Evolutionary conservation across 2,797 vertebrate genomes (phyloP), one percentile per base, ranked within the genome.

Genomic region (Smutsia temminckii): DNA sequence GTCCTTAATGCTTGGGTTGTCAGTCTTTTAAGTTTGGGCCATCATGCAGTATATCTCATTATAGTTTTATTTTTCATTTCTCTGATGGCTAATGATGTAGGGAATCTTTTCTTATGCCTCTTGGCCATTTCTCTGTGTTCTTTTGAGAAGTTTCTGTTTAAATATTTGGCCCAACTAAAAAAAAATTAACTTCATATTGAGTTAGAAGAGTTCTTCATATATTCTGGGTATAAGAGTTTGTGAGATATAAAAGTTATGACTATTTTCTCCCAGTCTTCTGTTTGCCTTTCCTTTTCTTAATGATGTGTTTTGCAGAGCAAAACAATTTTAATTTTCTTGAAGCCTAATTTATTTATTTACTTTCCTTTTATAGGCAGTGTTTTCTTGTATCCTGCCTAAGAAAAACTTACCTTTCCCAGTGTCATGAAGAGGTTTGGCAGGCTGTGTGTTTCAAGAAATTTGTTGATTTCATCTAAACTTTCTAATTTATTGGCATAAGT

Each of bases 91-190:
- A 78, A 53, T 53, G 80, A 85, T 46, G 5, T 57, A 40, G 68
- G 21, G 66, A 89, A 34, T 88, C n/a, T 86, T 93, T 94, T 91
- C 34, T 57, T 81, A 13, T 81, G 23, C 21, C 80, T 87, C 81
- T 92, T 72, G 13, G 13, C 11, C n/a, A 72, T 89, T 64, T 80
- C 4, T 64, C 4, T 11, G n/a, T 85, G 49, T 71, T n/a, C 7
- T 89, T 96, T 80, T 85, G 42, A 94, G 72, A 85, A 94, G 10
- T 37, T 95, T 88, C 46, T 92, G 18, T 57, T 89, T 85, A 93
- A 89, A 74, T 94, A 91, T 86, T 75, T 55, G 27, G 18, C n/a
- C 5, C 14, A 49, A 46, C 85, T 87, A 34, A 51, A 77, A 34
- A 78, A 66, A 89, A 14, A 69, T 84, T 93, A 17, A 61, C 53